Evolutionary conservation across 2,888 invertebrate species (phyloP).

Genomic region (Sympetrum striolatum): DNA sequence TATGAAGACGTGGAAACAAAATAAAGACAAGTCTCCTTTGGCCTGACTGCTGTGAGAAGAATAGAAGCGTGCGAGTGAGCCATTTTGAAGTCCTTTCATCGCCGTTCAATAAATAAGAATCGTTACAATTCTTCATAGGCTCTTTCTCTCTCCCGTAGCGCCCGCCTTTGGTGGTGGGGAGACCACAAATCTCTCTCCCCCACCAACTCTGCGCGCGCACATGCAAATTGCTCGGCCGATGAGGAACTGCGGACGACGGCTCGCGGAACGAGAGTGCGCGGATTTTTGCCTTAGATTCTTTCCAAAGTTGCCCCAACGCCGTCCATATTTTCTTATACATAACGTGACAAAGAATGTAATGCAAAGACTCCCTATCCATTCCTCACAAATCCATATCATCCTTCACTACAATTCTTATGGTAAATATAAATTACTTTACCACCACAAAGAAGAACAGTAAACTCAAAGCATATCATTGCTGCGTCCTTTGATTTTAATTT

Average conservation of each 20-base stretch:
- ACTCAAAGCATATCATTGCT: too few species aligned
- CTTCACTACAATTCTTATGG: too few species aligned
- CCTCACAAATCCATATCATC: too few species aligned
- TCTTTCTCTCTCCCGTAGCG: slow-evolving; percentile 55
- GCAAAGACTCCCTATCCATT: too few species aligned
- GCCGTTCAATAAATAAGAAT: slow-evolving; percentile 13
- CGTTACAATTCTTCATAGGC: not conserved
- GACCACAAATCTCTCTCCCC: not conserved
- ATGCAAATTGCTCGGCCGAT: slow-evolving; percentile 44
- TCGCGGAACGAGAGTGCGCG: not conserved
- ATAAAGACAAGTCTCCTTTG: not conserved
- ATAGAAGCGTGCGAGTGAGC: not conserved
- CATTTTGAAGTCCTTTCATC: slow-evolving; percentile 19
- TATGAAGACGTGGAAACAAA: not conserved
- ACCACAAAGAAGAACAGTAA: too few species aligned
- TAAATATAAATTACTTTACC: too few species aligned
- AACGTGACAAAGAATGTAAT: too few species aligned
- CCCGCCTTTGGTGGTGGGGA: slow-evolving; percentile 51
- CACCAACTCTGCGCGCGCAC: slow-evolving; percentile 48
- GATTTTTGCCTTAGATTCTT: not conserved
- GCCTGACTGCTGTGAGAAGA: not conserved
- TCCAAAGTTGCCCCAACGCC: not conserved
- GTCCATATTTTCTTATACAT: not conserved
- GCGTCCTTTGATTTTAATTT: too few species aligned
- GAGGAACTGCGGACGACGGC: slow-evolving; percentile 40